These are phyloP conservation scores for Phymastichus coffea DNA, from an alignment of 1,140 invertebrate species.

Conservation along the genomic window DNA sequence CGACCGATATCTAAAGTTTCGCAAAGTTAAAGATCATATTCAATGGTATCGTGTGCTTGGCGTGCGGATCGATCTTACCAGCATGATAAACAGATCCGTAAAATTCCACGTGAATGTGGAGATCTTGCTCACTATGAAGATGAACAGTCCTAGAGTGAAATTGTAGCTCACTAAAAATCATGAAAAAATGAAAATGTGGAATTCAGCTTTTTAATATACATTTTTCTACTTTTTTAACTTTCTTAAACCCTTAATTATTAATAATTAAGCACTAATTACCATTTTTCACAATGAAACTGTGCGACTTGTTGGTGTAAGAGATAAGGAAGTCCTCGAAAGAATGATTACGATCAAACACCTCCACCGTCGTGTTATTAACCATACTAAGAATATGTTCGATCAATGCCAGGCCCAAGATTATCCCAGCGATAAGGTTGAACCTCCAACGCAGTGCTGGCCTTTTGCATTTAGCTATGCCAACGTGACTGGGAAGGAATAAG, in stretches of 20 bases:
- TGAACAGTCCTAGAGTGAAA: conserved; percentile 44
- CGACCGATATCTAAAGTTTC: conserved; percentile 44
- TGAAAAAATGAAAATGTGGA: conserved; percentile 10
- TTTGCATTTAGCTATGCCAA: conserved; percentile 37
- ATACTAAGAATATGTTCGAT: conserved; percentile 48
- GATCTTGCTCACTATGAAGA: conserved; percentile 60
- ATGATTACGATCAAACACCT: conserved; percentile 32
- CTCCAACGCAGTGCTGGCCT: conserved; percentile 43
- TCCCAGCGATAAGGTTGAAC: conserved; percentile 36
- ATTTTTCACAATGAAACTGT: conserved; percentile 42
- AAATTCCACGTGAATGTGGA: conserved; percentile 71
- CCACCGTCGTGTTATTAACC: conserved; percentile 29
- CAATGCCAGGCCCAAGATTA: conserved; percentile 40
- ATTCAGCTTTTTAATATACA: too few species aligned
- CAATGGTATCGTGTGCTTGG: too few species aligned
- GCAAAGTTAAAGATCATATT: neutral
- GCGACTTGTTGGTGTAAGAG: conserved; percentile 39
- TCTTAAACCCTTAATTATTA: too few species aligned
- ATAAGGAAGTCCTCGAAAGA: conserved; percentile 43
- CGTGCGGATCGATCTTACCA: too few species aligned
- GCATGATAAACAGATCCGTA: conserved; percentile 66
- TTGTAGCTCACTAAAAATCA: conserved; percentile 48
- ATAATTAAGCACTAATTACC: too few species aligned
- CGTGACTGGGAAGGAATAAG: too few species aligned
- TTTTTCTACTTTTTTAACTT: too few species aligned